Conservation (phyloP, 2,113 vertebrate genomes). For the Sinocyclocheilus anophthalmus region DNA sequence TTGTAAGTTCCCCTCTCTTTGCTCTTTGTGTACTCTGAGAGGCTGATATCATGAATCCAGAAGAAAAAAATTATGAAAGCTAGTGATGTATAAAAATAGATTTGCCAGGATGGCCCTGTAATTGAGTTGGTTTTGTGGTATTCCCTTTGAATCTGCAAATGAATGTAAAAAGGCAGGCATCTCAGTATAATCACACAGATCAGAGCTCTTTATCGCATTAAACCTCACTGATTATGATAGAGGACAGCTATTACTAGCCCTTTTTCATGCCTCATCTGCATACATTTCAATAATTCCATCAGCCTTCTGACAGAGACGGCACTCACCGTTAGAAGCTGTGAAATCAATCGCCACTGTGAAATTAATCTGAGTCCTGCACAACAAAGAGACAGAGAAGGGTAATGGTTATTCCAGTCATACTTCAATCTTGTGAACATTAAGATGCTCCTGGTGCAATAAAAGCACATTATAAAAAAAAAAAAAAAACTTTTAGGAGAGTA, state of each 20-base stretch:
- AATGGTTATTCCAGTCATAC: slow-evolving; percentile 50
- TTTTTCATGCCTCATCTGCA: slow-evolving; percentile 62
- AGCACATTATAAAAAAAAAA: slow-evolving; percentile 9
- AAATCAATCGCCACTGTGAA: slow-evolving; percentile 99
- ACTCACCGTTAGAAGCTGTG: slow-evolving; percentile 97
- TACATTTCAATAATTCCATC: slow-evolving; percentile 64
- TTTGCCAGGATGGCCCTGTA: slow-evolving; percentile 35
- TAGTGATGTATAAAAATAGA: slow-evolving; percentile 22
- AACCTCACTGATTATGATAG: slow-evolving; percentile 55
- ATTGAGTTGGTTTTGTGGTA: slow-evolving; percentile 20
- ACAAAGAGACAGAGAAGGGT: slow-evolving; percentile 66
- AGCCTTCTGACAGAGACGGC: slow-evolving; percentile 21
- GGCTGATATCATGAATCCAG: not conserved
- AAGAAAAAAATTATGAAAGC: not conserved
- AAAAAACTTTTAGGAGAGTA: not conserved
- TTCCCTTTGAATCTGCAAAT: slow-evolving; percentile 34
- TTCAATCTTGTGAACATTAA: slow-evolving; percentile 10
- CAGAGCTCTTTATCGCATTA: slow-evolving; percentile 54
- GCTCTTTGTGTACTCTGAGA: not conserved
- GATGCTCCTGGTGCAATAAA: slow-evolving; percentile 7
- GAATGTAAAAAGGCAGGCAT: slow-evolving; percentile 45
- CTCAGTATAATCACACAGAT: slow-evolving; percentile 51
- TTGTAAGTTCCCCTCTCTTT: not conserved
- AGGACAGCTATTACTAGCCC: slow-evolving; percentile 63
- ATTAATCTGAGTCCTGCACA: slow-evolving; percentile 95